A percentile compares a stretch with the other conserved stretches of the same genome.
Evolutionary conservation across 2,888 invertebrate species (phyloP).

Genomic region (Torymus auratus): DNA sequence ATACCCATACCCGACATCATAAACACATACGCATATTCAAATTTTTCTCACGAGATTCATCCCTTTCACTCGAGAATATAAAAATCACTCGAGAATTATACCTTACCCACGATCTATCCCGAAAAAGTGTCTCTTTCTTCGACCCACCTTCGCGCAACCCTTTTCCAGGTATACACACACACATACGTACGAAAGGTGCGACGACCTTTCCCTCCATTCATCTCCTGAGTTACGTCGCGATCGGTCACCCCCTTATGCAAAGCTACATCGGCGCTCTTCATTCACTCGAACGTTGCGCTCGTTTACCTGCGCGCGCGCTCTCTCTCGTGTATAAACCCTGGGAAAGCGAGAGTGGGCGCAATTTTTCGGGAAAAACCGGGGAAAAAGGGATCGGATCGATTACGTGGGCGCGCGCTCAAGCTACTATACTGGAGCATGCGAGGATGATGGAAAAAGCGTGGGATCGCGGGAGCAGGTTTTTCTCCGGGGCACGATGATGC

Average conservation of each 20-base stretch:
- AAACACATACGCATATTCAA: slow-evolving; percentile 8
- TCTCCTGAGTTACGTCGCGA: slow-evolving; percentile 24
- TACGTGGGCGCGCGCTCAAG: slow-evolving; percentile 17
- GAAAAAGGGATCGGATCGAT: slow-evolving; percentile 40
- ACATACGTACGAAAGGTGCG: neutral
- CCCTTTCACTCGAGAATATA: slow-evolving; percentile 10
- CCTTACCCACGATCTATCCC: neutral
- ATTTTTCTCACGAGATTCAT: slow-evolving; percentile 47
- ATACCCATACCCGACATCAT: slow-evolving; percentile 1
- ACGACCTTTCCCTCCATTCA: slow-evolving; percentile 7
- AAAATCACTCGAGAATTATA: slow-evolving; percentile 3
- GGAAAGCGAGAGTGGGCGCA: too few relatives aligned
- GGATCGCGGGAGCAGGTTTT: slow-evolving; percentile 31
- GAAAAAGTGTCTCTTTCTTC: slow-evolving; percentile 22
- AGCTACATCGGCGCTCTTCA: slow-evolving; percentile 51
- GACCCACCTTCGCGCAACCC: slow-evolving; percentile 33
- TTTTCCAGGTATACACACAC: slow-evolving; percentile 38
- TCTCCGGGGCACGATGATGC: neutral
- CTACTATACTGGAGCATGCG: neutral
- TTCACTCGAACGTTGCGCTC: too few relatives aligned
- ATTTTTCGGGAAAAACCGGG: slow-evolving; percentile 15
- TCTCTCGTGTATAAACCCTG: too few relatives aligned
- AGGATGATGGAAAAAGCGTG: slow-evolving; percentile 30
- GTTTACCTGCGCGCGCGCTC: too few relatives aligned
- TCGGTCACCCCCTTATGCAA: slow-evolving; percentile 69